phyloP scores from a whole-genome alignment of 64 coral and sea anemone genomes.

The Anthopleura sola region DNA sequence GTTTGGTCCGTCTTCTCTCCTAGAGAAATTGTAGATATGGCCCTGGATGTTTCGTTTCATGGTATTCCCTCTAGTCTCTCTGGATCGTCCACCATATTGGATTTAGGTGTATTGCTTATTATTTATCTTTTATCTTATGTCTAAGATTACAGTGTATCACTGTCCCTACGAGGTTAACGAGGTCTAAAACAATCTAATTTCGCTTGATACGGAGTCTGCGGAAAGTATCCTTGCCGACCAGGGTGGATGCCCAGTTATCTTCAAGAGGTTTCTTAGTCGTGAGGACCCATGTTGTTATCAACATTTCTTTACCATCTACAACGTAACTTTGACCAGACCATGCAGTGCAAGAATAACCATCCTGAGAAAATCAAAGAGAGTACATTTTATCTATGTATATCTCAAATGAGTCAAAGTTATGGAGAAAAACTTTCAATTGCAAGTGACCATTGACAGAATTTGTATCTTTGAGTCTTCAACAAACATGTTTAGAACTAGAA shows the following conservation, averaged over 20 bases:
- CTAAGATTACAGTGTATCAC: too few relatives aligned
- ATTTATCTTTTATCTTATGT: too few relatives aligned
- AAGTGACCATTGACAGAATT: too few relatives aligned
- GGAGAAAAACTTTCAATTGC: not conserved
- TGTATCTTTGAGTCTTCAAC: too few relatives aligned
- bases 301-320: not conserved
- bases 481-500: too few relatives aligned
- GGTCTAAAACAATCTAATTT: too few relatives aligned
- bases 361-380: not conserved
- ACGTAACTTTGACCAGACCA: constrained; percentile 20
- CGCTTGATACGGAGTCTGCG: not conserved
- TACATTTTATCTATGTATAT: too few relatives aligned
- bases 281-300: constrained; percentile 21
- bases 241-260: constrained; percentile 9
- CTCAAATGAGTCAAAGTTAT: not conserved
- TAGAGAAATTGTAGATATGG: constrained; percentile 4
- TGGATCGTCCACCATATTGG: constrained; percentile 4
- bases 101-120: not conserved
- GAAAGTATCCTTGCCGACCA: constrained; percentile 8
- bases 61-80: not conserved
- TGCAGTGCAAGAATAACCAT: not conserved
- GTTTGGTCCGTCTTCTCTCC: too few relatives aligned
- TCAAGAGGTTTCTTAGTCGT: not conserved
- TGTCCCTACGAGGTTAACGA: too few relatives aligned
- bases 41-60: constrained; percentile 15